Percentiles rank a stretch among this genome's conserved stretches.
Evolutionary conservation across 2,797 vertebrate genomes (phyloP).

Genomic region (Lagocephalus sceleratus): DNA sequence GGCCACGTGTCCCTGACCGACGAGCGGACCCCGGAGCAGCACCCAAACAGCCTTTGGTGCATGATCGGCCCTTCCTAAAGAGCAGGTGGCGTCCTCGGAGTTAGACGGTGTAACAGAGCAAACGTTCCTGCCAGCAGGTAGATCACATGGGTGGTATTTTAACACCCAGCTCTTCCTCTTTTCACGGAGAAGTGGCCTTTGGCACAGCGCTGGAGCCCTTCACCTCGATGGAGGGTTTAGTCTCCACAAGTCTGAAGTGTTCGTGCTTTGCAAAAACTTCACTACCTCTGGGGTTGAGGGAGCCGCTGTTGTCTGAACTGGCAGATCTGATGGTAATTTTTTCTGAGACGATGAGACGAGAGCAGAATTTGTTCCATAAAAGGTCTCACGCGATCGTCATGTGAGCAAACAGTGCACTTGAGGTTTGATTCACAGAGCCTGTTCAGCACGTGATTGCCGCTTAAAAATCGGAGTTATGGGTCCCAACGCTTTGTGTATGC

Average conservation of each 20-base stretch:
- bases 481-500: conserved; percentile 4
- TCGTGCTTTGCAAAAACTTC: not conserved
- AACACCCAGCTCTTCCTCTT: not conserved
- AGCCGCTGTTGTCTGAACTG: too few relatives aligned
- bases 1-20: too few relatives aligned
- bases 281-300: not conserved
- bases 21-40: too few relatives aligned
- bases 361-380: not conserved
- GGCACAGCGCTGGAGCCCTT: not conserved
- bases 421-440: conserved; percentile 30
- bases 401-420: conserved; percentile 20
- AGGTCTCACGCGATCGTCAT: conserved; percentile 24
- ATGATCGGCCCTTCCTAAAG: too few relatives aligned
- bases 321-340: too few relatives aligned
- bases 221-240: not conserved
- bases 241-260: not conserved
- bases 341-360: conserved; percentile 2
- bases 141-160: not conserved
- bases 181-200: too few relatives aligned
- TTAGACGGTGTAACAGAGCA: not conserved
- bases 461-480: conserved; percentile 17
- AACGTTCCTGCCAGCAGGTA: not conserved
- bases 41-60: too few relatives aligned
- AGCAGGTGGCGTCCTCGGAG: too few relatives aligned
- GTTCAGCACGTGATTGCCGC: conserved; percentile 16